Evolutionary conservation across 2,888 invertebrate species (phyloP).

Genomic region (Diarsia brunnea): DNA sequence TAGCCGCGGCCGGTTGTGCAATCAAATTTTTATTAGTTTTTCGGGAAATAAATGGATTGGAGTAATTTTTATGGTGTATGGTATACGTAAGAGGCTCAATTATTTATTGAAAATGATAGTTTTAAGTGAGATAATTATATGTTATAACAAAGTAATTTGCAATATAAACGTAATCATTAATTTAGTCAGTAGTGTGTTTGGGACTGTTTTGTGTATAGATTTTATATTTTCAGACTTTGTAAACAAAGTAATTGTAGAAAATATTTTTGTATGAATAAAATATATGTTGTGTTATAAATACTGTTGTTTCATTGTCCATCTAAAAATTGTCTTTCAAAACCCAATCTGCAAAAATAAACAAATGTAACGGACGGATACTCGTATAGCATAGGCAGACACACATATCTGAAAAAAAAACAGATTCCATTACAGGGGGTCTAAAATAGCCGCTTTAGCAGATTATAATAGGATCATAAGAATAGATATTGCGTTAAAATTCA

Average conservation of each 20-base stretch:
- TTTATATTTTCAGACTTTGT: constrained; percentile 76
- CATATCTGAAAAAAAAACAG: not conserved
- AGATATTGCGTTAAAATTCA: no score
- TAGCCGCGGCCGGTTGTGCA: constrained; percentile 90
- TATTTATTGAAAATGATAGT: constrained; percentile 73
- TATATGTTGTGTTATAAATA: constrained; percentile 53
- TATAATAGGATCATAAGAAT: no score
- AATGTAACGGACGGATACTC: not conserved
- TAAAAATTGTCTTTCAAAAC: not conserved
- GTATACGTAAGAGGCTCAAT: constrained; percentile 81
- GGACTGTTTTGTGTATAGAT: constrained; percentile 50
- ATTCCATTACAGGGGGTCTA: not conserved
- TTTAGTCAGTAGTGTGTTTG: constrained; percentile 38
- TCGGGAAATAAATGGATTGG: constrained; percentile 70
- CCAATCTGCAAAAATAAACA: not conserved
- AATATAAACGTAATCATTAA: constrained; percentile 53
- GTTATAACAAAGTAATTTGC: constrained; percentile 54
- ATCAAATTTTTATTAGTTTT: constrained; percentile 80
- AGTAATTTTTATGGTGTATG: constrained; percentile 78
- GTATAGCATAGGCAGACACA: not conserved
- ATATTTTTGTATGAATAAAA: constrained; percentile 73
- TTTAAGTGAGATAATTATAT: constrained; percentile 54
- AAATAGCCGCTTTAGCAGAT: no score
- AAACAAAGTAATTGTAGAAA: constrained; percentile 71
- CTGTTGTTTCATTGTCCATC: constrained; percentile 45